Evolutionary conservation across 1,140 invertebrate species (phyloP).

Genomic region (Leptonema lineaticorne): DNA sequence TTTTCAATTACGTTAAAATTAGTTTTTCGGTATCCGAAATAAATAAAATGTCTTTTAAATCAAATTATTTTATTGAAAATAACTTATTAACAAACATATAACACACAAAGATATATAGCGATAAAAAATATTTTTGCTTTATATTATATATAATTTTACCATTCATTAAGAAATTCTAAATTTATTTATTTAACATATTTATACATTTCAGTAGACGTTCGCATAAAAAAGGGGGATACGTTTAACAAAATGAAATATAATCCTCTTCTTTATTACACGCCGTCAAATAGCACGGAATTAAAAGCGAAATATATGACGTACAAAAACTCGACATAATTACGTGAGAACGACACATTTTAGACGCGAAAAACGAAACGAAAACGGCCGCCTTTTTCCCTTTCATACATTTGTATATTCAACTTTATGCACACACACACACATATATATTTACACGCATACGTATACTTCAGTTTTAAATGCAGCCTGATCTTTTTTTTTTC

Average conservation of each 20-base stretch:
- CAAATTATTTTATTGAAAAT: no score
- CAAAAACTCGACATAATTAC: slow-evolving; percentile 26
- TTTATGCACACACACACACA: no score
- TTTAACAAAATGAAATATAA: no score
- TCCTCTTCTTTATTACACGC: no score
- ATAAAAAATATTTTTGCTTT: background rate
- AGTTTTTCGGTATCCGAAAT: no score
- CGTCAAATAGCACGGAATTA: background rate
- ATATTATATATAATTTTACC: background rate
- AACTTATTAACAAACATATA: no score
- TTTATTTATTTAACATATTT: background rate
- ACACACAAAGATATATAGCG: background rate
- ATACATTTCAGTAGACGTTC: background rate
- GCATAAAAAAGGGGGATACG: no score
- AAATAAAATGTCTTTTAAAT: no score
- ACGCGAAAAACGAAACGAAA: slow-evolving; percentile 34
- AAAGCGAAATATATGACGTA: background rate
- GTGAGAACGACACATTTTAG: slow-evolving; percentile 35
- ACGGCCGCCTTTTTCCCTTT: no score
- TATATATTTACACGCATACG: background rate
- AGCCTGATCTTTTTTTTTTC: no score
- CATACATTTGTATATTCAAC: no score
- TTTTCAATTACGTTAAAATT: no score
- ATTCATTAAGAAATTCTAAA: background rate
- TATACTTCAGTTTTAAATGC: slow-evolving; percentile 32